A percentile compares a stretch with the other conserved stretches of the same genome.
Conservation (phyloP, 2,888 invertebrate genomes). For the Drymonia ruficornis region DNA sequence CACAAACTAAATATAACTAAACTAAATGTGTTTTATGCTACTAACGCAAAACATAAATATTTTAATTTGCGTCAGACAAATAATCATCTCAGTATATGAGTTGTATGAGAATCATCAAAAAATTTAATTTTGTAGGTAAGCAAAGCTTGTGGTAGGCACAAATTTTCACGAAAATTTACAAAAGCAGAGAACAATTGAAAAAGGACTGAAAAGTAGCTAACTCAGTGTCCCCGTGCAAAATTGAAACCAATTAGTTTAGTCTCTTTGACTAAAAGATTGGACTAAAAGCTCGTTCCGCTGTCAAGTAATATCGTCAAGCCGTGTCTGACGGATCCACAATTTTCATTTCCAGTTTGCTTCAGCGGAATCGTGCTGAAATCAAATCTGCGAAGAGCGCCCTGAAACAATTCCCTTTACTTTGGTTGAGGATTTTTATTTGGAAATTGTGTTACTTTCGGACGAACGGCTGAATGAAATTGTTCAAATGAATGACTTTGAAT, state of each 20-base stretch:
- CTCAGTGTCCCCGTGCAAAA: constrained; percentile 23
- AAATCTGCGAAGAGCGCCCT: constrained; percentile 46
- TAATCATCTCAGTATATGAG: too few relatives aligned
- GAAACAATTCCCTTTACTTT: constrained; percentile 58
- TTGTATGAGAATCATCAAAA: too few relatives aligned
- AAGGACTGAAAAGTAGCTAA: constrained; percentile 14
- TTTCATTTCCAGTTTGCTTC: constrained; percentile 46
- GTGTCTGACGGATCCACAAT: constrained; percentile 27
- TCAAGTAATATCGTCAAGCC: constrained; percentile 31
- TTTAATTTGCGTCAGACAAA: too few relatives aligned
- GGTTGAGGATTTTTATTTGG: constrained; percentile 56
- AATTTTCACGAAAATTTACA: not conserved
- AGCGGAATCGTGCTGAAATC: constrained; percentile 49
- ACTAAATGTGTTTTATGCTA: too few relatives aligned
- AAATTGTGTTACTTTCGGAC: constrained; percentile 58
- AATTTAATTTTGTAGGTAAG: too few relatives aligned
- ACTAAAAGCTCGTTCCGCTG: constrained; percentile 23
- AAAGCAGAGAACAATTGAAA: not conserved
- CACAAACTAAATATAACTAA: too few relatives aligned
- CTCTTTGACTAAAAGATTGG: constrained; percentile 38
- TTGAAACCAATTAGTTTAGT: constrained; percentile 36
- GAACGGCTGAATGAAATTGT: constrained; percentile 40
- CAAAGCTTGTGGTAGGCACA: too few relatives aligned
- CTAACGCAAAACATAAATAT: too few relatives aligned
- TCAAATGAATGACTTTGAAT: constrained; percentile 27